Evolutionary conservation across 1,140 invertebrate species (phyloP).

Genomic region (Triops cancriformis): DNA sequence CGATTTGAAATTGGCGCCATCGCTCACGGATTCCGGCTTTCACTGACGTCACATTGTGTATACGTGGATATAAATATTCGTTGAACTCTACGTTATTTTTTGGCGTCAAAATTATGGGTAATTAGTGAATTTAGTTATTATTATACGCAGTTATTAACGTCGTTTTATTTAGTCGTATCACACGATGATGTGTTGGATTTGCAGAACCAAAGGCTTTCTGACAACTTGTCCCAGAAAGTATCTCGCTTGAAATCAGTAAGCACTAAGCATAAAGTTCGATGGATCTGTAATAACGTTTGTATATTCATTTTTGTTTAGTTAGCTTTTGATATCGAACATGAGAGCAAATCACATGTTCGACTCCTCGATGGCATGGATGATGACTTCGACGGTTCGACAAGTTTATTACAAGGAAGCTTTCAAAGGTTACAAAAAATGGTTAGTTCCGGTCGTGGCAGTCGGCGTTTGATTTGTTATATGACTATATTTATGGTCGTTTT

Average conservation of each 20-base stretch:
- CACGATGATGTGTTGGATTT: conserved; percentile 22
- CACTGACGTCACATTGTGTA: not conserved
- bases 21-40: not conserved
- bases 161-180: conserved; percentile 18
- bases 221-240: conserved; percentile 21
- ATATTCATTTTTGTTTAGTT: conserved; percentile 9
- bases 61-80: not conserved
- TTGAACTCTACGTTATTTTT: not conserved
- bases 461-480: conserved; percentile 23
- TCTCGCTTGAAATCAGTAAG: conserved; percentile 24
- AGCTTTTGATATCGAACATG: conserved; percentile 26
- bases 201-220: conserved; percentile 24
- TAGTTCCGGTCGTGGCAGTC: conserved; percentile 18
- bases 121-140: not conserved
- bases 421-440: conserved; percentile 22
- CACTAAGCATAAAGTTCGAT: not conserved
- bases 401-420: conserved; percentile 19
- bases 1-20: not conserved
- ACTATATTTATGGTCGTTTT: conserved; percentile 20
- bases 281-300: not conserved
- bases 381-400: conserved; percentile 25
- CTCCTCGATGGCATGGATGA: conserved; percentile 25
- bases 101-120: not conserved
- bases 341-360: conserved; percentile 22
- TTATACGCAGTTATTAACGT: not conserved